A percentile compares a stretch with the other conserved stretches of the same genome.
phyloP scores from a whole-genome alignment of 2,113 vertebrate species.

The Perca flavescens region DNA sequence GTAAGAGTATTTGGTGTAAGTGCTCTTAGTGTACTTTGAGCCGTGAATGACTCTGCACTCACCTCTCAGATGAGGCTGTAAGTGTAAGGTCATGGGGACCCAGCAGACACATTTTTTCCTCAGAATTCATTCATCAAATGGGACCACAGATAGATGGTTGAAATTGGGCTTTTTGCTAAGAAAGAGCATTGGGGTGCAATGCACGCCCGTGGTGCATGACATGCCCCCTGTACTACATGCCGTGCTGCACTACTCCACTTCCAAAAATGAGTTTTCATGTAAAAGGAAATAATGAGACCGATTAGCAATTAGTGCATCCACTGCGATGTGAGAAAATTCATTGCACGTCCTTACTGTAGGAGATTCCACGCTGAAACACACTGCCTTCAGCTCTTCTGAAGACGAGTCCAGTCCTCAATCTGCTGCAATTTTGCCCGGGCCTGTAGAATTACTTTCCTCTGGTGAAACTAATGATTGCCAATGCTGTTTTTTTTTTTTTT shows the following conservation, averaged over 20 bases:
- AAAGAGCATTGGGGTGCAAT: background rate
- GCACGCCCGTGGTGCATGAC: background rate
- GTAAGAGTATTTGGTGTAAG: background rate
- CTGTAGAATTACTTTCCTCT: background rate
- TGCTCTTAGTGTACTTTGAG: background rate
- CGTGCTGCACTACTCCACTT: background rate
- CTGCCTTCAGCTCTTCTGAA: background rate
- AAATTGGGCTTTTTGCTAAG: background rate
- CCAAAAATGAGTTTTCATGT: background rate
- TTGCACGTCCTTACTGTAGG: background rate
- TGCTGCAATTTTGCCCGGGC: background rate
- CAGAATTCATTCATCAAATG: slow-evolving; percentile 15
- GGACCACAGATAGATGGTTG: background rate
- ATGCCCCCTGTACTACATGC: background rate
- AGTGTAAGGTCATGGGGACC: slow-evolving; percentile 29
- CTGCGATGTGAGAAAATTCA: background rate
- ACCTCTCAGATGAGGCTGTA: slow-evolving; percentile 19
- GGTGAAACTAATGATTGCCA: background rate
- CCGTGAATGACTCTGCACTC: background rate
- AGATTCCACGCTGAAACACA: background rate
- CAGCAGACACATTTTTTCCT: background rate
- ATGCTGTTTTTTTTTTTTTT: background rate
- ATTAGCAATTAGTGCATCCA: background rate
- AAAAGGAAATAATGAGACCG: background rate
- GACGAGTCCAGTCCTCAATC: background rate